These are phyloP conservation scores for Hoplodrina ambigua DNA, from an alignment of 2,888 invertebrate genomes.

Conservation along the genomic window DNA sequence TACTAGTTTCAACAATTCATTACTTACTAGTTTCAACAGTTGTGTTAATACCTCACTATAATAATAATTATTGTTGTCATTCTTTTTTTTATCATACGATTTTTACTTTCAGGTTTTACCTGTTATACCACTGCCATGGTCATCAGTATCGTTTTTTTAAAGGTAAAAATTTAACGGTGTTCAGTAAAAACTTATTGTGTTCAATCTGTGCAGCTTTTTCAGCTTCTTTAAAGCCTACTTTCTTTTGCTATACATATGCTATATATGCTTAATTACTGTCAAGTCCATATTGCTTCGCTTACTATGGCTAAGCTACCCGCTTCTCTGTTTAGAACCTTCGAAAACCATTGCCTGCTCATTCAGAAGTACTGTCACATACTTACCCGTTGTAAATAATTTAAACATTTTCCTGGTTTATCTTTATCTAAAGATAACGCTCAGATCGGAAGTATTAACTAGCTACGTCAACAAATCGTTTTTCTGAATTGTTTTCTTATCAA, in stretches of 20 bases:
- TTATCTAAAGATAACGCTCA: constrained; percentile 13
- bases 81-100: constrained; percentile 2
- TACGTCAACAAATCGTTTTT: constrained; percentile 31
- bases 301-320: neutral
- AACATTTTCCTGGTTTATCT: constrained; percentile 8
- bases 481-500: constrained; percentile 38
- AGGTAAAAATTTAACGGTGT: neutral
- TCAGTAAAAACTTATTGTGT: neutral
- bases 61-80: constrained; percentile 6
- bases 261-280: neutral
- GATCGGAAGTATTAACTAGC: constrained; percentile 34
- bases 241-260: neutral
- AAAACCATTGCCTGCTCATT: neutral
- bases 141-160: neutral
- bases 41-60: no score
- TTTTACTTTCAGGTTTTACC: neutral
- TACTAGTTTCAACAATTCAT: no score
- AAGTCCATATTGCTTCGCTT: neutral
- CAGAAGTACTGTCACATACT: neutral
- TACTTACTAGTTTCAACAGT: no score
- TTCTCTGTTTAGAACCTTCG: neutral
- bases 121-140: constrained; percentile 1
- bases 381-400: constrained; percentile 1
- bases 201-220: neutral
- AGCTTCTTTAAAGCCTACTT: constrained; percentile 14